Conservation (phyloP, 2,888 invertebrate genomes). For the Unio pictorum region DNA sequence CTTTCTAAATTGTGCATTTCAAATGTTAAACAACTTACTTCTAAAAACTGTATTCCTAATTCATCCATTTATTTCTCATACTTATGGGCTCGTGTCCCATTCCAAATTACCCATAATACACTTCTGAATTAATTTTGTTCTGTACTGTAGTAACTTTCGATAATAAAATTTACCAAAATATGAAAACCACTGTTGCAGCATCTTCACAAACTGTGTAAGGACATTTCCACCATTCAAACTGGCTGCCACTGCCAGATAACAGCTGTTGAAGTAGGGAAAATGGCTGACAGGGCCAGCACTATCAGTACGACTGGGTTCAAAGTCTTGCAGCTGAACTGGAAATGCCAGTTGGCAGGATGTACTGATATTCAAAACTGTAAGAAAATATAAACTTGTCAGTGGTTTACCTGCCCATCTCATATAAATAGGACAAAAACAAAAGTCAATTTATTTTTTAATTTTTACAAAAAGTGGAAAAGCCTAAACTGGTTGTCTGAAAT, state of each 20-base stretch:
- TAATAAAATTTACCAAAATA: conserved; percentile 74
- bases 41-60: too few relatives aligned
- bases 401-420: too few relatives aligned
- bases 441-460: too few relatives aligned
- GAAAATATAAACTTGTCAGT: conserved; percentile 3
- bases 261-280: conserved; percentile 79
- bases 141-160: background rate
- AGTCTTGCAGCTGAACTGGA: conserved; percentile 56
- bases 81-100: too few relatives aligned
- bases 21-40: background rate
- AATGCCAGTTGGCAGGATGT: conserved; percentile 89
- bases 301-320: conserved; percentile 37
- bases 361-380: conserved; percentile 85
- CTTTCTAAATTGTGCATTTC: too few relatives aligned
- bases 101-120: too few relatives aligned
- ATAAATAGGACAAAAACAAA: too few relatives aligned
- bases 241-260: conserved; percentile 83
- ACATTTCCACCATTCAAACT: conserved; percentile 90
- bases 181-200: conserved; percentile 84
- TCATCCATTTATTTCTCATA: too few relatives aligned
- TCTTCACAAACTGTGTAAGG: conserved; percentile 84
- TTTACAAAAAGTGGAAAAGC: too few relatives aligned
- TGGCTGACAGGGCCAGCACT: conserved; percentile 75
- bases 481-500: too few relatives aligned
- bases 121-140: background rate